Evolutionary conservation across 2,797 vertebrate genomes (phyloP).

Genomic region (Spinus olivaceus): DNA sequence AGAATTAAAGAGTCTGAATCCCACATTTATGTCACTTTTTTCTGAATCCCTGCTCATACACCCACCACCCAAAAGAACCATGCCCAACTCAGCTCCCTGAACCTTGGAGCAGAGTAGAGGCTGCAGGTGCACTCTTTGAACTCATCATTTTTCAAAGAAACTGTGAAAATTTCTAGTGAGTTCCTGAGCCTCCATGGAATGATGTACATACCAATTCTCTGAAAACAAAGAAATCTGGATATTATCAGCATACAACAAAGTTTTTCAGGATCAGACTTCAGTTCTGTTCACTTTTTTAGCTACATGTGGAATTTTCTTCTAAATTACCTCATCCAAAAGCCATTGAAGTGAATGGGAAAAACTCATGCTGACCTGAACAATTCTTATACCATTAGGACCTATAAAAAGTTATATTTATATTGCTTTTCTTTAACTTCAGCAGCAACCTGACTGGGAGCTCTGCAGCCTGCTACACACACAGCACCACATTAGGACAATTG

Average conservation of each 20-base stretch:
- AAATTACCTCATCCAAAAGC: constrained; percentile 7
- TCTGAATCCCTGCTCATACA: fast-evolving
- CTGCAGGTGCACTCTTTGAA: background rate
- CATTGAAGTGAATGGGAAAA: background rate
- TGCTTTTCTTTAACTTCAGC: background rate
- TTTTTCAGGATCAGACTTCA: background rate
- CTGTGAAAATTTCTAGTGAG: background rate
- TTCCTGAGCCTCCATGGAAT: background rate
- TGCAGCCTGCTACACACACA: background rate
- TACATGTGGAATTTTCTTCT: background rate
- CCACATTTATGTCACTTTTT: fast-evolving
- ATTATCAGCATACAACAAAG: background rate
- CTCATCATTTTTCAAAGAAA: background rate
- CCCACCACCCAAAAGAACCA: background rate
- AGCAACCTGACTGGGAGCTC: background rate
- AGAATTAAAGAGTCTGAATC: background rate
- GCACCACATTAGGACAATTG: background rate
- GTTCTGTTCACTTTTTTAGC: background rate
- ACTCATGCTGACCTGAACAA: background rate
- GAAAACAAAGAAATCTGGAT: background rate
- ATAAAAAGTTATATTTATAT: background rate
- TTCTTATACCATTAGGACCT: background rate
- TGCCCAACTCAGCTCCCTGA: background rate
- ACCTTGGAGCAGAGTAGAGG: background rate
- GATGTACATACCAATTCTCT: background rate